A percentile compares a stretch with the other conserved stretches of the same genome.
phyloP scores from a whole-genome alignment of 2,113 vertebrate species.

The Psilopsiagon aurifrons region DNA sequence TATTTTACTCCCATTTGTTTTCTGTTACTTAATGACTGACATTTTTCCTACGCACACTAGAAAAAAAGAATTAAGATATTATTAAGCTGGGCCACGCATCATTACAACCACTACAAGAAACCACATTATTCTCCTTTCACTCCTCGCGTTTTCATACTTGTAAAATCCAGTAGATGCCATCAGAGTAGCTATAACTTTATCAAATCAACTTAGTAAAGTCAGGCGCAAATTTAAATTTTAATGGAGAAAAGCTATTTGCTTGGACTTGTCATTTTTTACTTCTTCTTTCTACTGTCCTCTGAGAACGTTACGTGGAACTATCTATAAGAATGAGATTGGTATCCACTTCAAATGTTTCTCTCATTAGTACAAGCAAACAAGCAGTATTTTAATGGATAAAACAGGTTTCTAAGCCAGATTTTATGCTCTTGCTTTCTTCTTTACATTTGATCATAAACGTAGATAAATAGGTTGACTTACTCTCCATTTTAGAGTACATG shows the following conservation, averaged over 20 bases:
- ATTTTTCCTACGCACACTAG: neutral
- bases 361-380: neutral
- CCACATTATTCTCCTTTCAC: neutral
- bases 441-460: neutral
- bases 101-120: neutral
- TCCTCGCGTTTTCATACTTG: neutral
- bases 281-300: neutral
- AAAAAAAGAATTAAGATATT: neutral
- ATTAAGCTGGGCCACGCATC: neutral
- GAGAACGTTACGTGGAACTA: neutral
- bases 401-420: neutral
- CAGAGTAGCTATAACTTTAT: neutral
- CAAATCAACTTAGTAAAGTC: neutral
- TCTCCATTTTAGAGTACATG: neutral
- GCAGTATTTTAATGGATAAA: neutral
- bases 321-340: neutral
- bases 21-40: neutral
- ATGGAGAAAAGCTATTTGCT: neutral
- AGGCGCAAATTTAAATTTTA: neutral
- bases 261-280: neutral
- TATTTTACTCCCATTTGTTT: neutral
- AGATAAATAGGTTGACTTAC: neutral
- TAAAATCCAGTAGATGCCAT: neutral
- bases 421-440: neutral
- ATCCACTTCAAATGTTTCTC: neutral